Percentiles rank a stretch among this genome's conserved stretches.
Evolutionary conservation across 2,888 invertebrate genomes (phyloP).

Genomic region (Agapetus fuscipes): DNA sequence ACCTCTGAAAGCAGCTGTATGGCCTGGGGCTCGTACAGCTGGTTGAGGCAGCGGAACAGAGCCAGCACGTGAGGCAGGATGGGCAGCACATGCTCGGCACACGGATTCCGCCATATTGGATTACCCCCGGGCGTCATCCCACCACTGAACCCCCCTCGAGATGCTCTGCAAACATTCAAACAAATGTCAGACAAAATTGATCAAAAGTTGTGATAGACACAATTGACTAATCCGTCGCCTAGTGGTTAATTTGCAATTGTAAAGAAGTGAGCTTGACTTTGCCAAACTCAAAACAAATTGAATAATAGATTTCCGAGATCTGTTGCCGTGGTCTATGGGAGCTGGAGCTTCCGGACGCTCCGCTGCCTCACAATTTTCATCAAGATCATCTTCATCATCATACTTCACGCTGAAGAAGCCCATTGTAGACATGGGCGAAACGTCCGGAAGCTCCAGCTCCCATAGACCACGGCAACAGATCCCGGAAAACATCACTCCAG

Average conservation of each 20-base stretch:
- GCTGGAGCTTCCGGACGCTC: too few relatives aligned
- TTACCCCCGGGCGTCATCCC: constrained; percentile 66
- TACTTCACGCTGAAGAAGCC: too few relatives aligned
- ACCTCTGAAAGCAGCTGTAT: constrained; percentile 49
- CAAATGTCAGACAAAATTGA: neutral
- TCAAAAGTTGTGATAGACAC: neutral
- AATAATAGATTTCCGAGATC: neutral
- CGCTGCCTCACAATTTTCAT: too few relatives aligned
- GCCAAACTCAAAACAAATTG: neutral
- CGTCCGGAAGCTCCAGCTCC: too few relatives aligned
- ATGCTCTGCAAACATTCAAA: constrained; percentile 42
- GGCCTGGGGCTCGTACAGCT: constrained; percentile 64
- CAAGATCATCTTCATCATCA: too few relatives aligned
- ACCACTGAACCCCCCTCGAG: constrained; percentile 75
- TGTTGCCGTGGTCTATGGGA: too few relatives aligned
- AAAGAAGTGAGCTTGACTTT: too few relatives aligned
- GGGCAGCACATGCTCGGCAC: constrained; percentile 72
- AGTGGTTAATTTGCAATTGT: too few relatives aligned
- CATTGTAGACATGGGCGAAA: too few relatives aligned
- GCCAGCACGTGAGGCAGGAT: constrained; percentile 70
- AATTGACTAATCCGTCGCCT: too few relatives aligned
- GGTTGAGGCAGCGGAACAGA: constrained; percentile 71
- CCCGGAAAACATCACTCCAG: too few relatives aligned
- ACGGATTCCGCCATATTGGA: constrained; percentile 79
- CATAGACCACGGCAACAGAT: too few relatives aligned